Conservation (phyloP, 2,113 vertebrate species). For the Vulpes vulpes region DNA sequence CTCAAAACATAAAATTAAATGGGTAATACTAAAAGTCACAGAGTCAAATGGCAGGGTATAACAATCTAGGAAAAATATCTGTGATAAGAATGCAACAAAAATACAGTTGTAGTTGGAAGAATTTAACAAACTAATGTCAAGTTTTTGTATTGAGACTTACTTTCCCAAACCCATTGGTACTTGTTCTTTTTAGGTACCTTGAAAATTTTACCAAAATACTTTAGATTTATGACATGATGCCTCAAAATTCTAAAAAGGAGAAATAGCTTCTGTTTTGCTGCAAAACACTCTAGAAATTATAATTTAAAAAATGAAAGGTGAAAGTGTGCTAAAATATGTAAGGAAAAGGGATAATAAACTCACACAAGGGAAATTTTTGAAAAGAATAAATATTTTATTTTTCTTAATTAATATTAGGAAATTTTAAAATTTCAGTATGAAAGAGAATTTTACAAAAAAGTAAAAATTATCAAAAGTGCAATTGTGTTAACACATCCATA, state of each 20-base stretch:
- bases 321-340: background rate
- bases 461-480: background rate
- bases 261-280: background rate
- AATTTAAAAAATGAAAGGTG: too few relatives aligned
- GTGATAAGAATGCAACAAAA: background rate
- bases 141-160: background rate
- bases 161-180: background rate
- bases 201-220: background rate
- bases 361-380: background rate
- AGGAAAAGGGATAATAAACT: background rate
- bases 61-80: background rate
- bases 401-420: background rate
- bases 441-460: background rate
- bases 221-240: background rate
- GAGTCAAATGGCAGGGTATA: background rate
- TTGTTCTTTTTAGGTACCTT: background rate
- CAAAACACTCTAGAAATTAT: background rate
- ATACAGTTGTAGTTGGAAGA: background rate
- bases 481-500: background rate
- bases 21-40: background rate
- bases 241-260: background rate
- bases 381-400: background rate
- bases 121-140: background rate
- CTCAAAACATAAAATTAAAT: background rate
- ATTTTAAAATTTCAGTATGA: background rate